phyloP scores from a whole-genome alignment of 2,113 vertebrate genomes.

The Halcyon malimbica region DNA sequence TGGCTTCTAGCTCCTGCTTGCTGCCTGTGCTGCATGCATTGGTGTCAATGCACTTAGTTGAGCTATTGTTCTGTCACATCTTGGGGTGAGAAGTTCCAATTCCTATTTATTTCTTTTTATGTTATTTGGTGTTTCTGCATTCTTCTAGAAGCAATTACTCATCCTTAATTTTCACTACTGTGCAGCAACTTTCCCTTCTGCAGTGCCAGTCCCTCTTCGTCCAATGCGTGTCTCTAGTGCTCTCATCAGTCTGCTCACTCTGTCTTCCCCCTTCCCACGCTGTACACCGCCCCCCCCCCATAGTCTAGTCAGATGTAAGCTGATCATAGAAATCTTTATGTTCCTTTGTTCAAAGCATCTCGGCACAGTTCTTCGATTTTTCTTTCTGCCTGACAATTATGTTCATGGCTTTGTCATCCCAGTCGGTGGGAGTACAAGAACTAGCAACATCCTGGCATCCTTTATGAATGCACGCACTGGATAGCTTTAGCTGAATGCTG shows the following conservation, averaged over 20 bases:
- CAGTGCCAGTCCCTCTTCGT: background rate
- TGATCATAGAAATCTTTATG: conserved; percentile 8
- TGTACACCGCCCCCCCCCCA: background rate
- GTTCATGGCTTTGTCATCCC: conserved; percentile 37
- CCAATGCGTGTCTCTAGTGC: background rate
- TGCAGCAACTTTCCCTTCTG: background rate
- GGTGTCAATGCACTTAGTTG: background rate
- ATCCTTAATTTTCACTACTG: background rate
- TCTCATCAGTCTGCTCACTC: background rate
- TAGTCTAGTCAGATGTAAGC: background rate
- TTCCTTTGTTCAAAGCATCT: background rate
- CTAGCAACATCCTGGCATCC: conserved; percentile 7
- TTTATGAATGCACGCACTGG: background rate
- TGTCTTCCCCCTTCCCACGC: background rate
- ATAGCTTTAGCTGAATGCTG: background rate
- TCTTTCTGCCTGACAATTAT: conserved; percentile 31
- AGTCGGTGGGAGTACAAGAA: conserved; percentile 33
- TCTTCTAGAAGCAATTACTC: background rate
- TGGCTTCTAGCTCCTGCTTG: no score
- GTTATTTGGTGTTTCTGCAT: background rate
- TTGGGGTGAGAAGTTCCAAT: background rate
- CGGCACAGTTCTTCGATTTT: background rate
- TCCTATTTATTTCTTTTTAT: background rate
- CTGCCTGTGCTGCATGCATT: no score
- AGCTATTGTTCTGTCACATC: background rate